phyloP scores from a whole-genome alignment of 1,140 invertebrate species.

The Trinorchestia longiramus region DNA sequence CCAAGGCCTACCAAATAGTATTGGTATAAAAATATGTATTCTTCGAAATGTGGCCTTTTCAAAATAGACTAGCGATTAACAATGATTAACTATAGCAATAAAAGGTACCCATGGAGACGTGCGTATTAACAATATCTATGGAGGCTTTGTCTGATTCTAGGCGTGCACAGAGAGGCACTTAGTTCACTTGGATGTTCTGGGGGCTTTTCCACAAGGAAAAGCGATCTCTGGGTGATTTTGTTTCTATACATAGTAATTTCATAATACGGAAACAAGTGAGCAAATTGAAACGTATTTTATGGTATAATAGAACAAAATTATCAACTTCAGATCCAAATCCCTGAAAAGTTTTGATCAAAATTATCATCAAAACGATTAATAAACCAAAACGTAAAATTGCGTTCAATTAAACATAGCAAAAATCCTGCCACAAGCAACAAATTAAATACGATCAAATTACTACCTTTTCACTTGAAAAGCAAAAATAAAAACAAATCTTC shows the following conservation, averaged over 20 bases:
- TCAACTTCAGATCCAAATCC: background rate
- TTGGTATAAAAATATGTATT: slow-evolving; percentile 28
- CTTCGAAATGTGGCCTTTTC: slow-evolving; percentile 15
- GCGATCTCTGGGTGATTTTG: background rate
- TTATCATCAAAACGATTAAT: background rate
- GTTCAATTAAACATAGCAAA: background rate
- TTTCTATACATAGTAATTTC: background rate
- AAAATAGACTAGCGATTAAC: slow-evolving; percentile 10
- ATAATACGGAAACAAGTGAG: background rate
- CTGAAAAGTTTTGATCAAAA: background rate
- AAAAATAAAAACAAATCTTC: background rate
- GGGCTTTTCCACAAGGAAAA: background rate
- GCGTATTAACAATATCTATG: background rate
- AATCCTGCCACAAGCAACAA: background rate
- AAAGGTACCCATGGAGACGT: slow-evolving; percentile 2
- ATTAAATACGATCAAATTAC: background rate
- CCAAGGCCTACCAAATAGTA: background rate
- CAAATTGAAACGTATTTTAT: background rate
- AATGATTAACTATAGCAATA: background rate
- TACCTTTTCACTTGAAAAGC: background rate
- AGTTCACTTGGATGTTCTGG: background rate
- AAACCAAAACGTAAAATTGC: background rate
- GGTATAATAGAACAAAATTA: background rate
- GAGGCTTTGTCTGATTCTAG: background rate
- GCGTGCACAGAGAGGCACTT: background rate